phyloP scores from a whole-genome alignment of 2,888 invertebrate species.

The Drosophila stalkeri region DNA sequence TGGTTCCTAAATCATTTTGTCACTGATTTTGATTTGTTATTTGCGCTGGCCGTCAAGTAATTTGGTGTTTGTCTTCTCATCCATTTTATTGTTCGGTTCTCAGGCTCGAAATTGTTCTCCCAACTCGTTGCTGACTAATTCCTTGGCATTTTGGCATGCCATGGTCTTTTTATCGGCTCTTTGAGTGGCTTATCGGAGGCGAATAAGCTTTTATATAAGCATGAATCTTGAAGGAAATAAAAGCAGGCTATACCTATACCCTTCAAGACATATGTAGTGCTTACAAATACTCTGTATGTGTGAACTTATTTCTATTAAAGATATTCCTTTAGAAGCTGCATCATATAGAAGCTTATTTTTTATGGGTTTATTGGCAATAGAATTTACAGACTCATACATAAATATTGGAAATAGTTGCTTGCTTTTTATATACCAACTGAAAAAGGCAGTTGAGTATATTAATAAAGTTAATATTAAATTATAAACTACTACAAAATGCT shows the following conservation, averaged over 20 bases:
- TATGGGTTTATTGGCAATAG: no score
- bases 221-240: neutral
- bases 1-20: slow-evolving; percentile 80
- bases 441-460: no score
- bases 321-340: neutral
- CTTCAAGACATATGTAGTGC: neutral
- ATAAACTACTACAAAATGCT: no score
- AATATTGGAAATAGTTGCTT: no score
- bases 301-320: neutral
- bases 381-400: no score
- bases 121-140: slow-evolving; percentile 50
- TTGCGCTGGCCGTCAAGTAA: slow-evolving; percentile 60
- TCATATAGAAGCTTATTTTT: slow-evolving; percentile 36
- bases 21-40: slow-evolving; percentile 77
- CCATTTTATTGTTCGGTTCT: slow-evolving; percentile 68
- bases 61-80: slow-evolving; percentile 60
- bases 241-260: neutral
- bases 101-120: slow-evolving; percentile 54
- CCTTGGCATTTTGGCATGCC: slow-evolving; percentile 42
- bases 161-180: slow-evolving; percentile 19
- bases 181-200: slow-evolving; percentile 27
- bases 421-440: no score
- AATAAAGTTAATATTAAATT: no score
- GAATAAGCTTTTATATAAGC: slow-evolving; percentile 14
- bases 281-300: neutral